These are phyloP conservation scores for Drosophila lacicola DNA, from an alignment of 2,888 invertebrate species.

Conservation along the genomic window DNA sequence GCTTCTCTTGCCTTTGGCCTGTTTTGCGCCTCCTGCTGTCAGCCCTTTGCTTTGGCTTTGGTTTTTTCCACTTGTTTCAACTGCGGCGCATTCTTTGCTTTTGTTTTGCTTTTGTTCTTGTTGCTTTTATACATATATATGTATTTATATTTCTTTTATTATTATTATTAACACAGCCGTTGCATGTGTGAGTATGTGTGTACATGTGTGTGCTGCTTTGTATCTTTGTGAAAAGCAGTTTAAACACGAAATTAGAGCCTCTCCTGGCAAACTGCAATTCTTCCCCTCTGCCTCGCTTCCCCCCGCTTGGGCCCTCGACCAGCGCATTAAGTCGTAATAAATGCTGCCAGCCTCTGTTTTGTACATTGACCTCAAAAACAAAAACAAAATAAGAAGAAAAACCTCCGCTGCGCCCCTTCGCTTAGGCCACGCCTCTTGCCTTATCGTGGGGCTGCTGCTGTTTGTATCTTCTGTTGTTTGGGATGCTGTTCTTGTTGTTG, in stretches of 20 bases:
- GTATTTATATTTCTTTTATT: conserved; percentile 22
- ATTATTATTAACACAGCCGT: conserved; percentile 30
- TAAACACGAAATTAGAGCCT: conserved; percentile 77
- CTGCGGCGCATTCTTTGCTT: conserved; percentile 49
- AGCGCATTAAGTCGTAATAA: conserved; percentile 76
- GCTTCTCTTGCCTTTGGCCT: conserved; percentile 1
- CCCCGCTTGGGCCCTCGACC: conserved; percentile 37
- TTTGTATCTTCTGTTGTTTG: conserved; percentile 27
- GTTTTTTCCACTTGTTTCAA: conserved; percentile 68
- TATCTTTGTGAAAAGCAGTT: conserved; percentile 68
- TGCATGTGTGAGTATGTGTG: conserved; percentile 6
- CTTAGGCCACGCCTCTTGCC: conserved; percentile 45
- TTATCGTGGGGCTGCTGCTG: conserved; percentile 1
- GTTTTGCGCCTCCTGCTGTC: conserved; percentile 63
- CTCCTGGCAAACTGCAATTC: conserved; percentile 38
- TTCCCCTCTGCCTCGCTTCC: background rate
- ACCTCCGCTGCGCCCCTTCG: conserved; percentile 6
- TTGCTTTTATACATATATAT: conserved; percentile 9
- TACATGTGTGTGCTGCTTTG: conserved; percentile 31
- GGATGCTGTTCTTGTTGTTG: conserved; percentile 39
- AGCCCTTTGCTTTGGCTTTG: conserved; percentile 48
- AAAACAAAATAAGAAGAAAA: conserved; percentile 26
- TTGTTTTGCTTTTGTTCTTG: conserved; percentile 10
- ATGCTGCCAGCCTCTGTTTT: conserved; percentile 70
- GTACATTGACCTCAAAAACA: conserved; percentile 74